Evolutionary conservation across 2,888 invertebrate genomes (phyloP), one percentile per base, ranked within the genome.

Genomic region (Trissonchulus sp.): DNA sequence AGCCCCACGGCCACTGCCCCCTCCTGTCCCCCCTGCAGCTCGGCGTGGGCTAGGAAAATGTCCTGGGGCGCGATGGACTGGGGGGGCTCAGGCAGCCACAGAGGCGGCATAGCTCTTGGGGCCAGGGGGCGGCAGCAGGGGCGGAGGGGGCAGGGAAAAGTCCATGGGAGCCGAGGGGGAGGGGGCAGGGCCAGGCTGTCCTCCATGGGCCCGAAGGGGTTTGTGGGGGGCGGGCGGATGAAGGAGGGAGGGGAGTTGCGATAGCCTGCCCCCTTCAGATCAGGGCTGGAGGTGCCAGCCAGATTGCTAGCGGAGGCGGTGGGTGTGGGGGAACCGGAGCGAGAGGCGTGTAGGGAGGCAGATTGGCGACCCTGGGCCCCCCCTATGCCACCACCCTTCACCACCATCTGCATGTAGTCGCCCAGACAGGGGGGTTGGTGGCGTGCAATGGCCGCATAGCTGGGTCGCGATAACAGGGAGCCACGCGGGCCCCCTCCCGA

Each of bases 341-440:
- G 71, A 18, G 71, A 69, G 34, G 71, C 37, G 8, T 69, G 71
- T 3, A 69, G 71, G 8, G 71, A 69, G 28, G 71, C 8, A 3
- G n/a, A n/a, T 69, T 69, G 28, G n/a, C 71, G 71, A 65, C 8
- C n/a, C 8, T 8, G 28, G 35, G 33, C 68, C 35, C 15, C 68
- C n/a, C 8, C 8, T 8, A 18, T 28, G 18, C 15, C 15, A 28
- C 68, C 68, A 69, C 71, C 23, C 2, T n/a, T 34, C 31, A 69
- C 3, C 36, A 35, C 71, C 31, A n/a, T 35, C 28, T 30, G n/a
- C 3, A 69, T 69, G 34, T 35, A 69, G 37, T 69, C 71, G 34
- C 71, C 37, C 36, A 69, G 71, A 34, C 15, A 35, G n/a, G 71
- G 34, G 2, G 71, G 71, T 28, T 8, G 37, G n/a, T 31, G 34